A percentile compares a stretch with the other conserved stretches of the same genome.
These are phyloP conservation scores for Cenopis cana DNA, from an alignment of 2,888 invertebrate species.

Conservation along the genomic window DNA sequence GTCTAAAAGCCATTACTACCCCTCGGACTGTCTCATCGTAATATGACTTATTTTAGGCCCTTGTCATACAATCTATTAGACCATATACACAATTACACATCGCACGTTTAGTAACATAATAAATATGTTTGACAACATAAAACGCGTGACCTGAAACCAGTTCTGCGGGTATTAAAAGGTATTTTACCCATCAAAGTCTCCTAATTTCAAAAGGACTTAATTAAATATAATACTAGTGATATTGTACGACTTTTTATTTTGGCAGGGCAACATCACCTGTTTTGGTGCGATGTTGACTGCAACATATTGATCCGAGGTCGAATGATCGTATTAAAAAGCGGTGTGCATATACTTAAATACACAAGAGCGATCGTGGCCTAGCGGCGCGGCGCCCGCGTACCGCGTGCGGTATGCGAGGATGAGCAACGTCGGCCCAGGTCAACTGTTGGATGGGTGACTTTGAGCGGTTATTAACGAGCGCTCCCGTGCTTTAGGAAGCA, in stretches of 20 bases:
- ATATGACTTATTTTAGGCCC: too few relatives aligned
- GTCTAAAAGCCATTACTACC: too few relatives aligned
- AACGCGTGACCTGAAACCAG: conserved; percentile 21
- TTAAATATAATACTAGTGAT: background rate
- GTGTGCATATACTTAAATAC: background rate
- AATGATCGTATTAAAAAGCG: background rate
- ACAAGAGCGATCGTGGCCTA: background rate
- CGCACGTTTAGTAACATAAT: background rate
- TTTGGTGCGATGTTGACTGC: conserved; percentile 29
- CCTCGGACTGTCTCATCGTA: too few relatives aligned
- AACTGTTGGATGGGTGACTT: too few relatives aligned
- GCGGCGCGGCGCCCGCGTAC: too few relatives aligned
- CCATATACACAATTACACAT: too few relatives aligned
- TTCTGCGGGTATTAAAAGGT: conserved; percentile 22
- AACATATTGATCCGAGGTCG: conserved; percentile 31
- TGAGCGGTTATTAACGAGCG: too few relatives aligned
- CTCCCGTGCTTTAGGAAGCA: too few relatives aligned
- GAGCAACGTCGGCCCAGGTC: too few relatives aligned
- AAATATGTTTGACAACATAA: background rate
- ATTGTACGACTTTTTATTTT: background rate
- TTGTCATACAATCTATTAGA: too few relatives aligned
- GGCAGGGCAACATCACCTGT: conserved; percentile 1
- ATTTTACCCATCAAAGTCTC: conserved; percentile 2
- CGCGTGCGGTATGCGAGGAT: too few relatives aligned
- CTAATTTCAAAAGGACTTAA: background rate